Base-by-base conservation (phyloP, 2,797 vertebrate species). In the Propithecus perrieri region DNA sequence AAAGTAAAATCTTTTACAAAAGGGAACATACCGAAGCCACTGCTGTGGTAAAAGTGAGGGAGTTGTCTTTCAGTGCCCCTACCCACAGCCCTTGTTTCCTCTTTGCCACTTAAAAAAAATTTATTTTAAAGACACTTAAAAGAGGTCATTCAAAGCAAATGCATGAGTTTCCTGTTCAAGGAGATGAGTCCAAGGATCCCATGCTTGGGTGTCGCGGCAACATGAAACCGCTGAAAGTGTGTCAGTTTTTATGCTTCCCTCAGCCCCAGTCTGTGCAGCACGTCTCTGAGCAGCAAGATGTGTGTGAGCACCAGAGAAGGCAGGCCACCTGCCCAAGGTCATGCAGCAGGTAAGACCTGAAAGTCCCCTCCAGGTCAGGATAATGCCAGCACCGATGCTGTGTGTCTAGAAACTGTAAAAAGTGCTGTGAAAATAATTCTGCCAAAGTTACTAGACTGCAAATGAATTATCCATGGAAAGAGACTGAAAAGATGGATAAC, bases 131-230 rank as follows among this genome's bases (percentile, higher is more conserved):
- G 35, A 53, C 14, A 28, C 28, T 7, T 84, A 41, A 38, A 81
- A 22, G 57, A 67, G 9, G 2, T 63, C 38, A 15, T n/a, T 78
- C 1, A 24, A 7, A 48, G 17, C 14, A 65, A 88, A 41, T 28
- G 13, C 71, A 69, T 6, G 48, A 83, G 61, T 11, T 85, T 20
- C 35, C 18, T 28, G 5, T 75, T 59, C 26, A 50, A 6, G 11
- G 57, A 43, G 28, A 14, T 17, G 15, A 65, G 28, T 14, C 26
- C 48, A 41, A 61, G 43, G 26, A 69, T 35, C 26, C 5, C 0
- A 0, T 0, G 24, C 14, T 46, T 76, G 28, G 38, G 4, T 13
- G 3, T n/a, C 50, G 7, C 5, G 24, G 5, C 35, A 13, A 20
- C 2, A 26, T 35, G 24, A 53, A 63, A 83, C 24, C 35, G 10